A percentile compares a stretch with the other conserved stretches of the same genome.
Conservation (phyloP, 2,113 vertebrate species). For the Crocuta crocuta region DNA sequence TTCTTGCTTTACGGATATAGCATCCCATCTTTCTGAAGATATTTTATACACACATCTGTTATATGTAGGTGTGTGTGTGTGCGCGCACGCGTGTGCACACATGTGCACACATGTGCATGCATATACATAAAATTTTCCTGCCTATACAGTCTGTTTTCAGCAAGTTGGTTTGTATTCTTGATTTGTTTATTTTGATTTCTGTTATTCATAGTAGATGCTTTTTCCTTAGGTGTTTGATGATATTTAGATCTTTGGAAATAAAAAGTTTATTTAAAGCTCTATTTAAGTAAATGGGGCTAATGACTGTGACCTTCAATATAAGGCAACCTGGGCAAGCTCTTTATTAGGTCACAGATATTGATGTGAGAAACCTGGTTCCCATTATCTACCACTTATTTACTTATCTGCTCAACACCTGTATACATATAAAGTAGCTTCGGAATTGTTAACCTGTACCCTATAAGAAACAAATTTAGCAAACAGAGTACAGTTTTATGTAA, state of each 20-base stretch:
- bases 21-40: background rate
- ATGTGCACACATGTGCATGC: background rate
- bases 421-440: background rate
- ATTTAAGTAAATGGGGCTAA: background rate
- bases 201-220: background rate
- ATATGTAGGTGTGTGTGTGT: background rate
- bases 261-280: background rate
- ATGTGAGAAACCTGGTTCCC: background rate
- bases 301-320: background rate
- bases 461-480: background rate
- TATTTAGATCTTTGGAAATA: background rate
- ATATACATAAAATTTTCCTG: background rate
- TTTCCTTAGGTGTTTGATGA: background rate
- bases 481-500: background rate
- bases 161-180: background rate
- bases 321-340: background rate
- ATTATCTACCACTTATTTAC: background rate
- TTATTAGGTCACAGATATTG: background rate
- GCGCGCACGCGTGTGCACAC: too few relatives aligned
- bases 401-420: background rate
- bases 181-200: background rate
- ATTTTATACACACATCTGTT: background rate
- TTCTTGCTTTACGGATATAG: background rate
- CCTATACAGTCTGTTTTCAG: background rate
- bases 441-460: background rate